phyloP scores from a whole-genome alignment of 2,113 vertebrate species.

The Eurypyga helias region DNA sequence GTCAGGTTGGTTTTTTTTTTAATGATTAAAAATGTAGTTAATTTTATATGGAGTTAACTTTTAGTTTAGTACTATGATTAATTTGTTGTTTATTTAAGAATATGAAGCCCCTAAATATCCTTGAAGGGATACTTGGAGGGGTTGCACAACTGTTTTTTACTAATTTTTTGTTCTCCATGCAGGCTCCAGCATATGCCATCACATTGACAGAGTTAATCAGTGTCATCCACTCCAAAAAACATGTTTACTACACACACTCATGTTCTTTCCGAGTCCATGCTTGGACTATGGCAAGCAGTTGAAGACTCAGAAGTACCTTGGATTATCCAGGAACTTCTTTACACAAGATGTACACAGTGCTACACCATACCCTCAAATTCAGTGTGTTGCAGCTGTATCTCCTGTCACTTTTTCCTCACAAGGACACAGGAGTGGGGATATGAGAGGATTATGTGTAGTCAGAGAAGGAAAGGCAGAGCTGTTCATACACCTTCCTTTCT shows the following conservation, averaged over 20 bases:
- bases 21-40: not conserved
- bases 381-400: not conserved
- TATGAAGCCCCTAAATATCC: not conserved
- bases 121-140: not conserved
- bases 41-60: not conserved
- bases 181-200: not conserved
- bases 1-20: not conserved
- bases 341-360: fast-evolving
- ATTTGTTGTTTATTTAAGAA: not conserved
- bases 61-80: not conserved
- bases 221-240: not conserved
- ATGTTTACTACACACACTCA: not conserved
- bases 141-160: not conserved
- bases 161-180: not conserved
- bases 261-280: not conserved
- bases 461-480: not conserved
- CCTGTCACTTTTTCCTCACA: not conserved
- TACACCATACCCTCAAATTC: not conserved
- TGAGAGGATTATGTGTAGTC: not conserved
- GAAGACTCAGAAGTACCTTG: not conserved
- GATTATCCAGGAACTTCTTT: not conserved
- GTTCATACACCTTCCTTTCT: not conserved
- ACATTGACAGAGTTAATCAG: not conserved
- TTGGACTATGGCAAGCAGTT: not conserved
- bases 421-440: not conserved